These are phyloP conservation scores for Hemicordylus capensis DNA, from an alignment of 2,113 vertebrate genomes.

Conservation along the genomic window DNA sequence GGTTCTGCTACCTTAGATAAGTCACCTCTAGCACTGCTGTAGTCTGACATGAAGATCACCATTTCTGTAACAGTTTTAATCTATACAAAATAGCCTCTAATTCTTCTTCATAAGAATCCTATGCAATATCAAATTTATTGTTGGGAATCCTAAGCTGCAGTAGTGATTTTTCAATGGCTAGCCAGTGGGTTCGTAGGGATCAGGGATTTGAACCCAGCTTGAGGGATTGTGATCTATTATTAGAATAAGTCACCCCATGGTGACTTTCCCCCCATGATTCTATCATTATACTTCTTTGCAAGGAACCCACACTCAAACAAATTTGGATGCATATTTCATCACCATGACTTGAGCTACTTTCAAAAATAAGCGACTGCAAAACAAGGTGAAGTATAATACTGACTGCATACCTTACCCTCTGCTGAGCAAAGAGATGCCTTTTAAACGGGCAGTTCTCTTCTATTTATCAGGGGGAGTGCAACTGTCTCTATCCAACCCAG, in stretches of 20 bases:
- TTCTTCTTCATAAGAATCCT: neutral
- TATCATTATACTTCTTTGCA: neutral
- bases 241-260: neutral
- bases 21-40: neutral
- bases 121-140: neutral
- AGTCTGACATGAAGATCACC: neutral
- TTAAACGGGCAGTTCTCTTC: too few relatives aligned
- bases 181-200: neutral
- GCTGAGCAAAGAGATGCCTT: too few relatives aligned
- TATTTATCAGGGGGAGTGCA: too few relatives aligned
- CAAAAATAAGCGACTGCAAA: neutral
- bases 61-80: neutral
- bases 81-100: neutral
- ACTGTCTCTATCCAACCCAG: too few relatives aligned
- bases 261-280: neutral
- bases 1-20: neutral
- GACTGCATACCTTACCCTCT: too few relatives aligned
- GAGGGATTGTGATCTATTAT: neutral
- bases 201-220: neutral
- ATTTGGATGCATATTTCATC: neutral
- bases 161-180: neutral
- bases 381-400: neutral
- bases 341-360: neutral
- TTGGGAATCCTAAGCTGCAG: neutral
- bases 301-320: neutral